Conservation (phyloP, 2,888 invertebrate genomes). For the Myopa tessellatipennis region DNA sequence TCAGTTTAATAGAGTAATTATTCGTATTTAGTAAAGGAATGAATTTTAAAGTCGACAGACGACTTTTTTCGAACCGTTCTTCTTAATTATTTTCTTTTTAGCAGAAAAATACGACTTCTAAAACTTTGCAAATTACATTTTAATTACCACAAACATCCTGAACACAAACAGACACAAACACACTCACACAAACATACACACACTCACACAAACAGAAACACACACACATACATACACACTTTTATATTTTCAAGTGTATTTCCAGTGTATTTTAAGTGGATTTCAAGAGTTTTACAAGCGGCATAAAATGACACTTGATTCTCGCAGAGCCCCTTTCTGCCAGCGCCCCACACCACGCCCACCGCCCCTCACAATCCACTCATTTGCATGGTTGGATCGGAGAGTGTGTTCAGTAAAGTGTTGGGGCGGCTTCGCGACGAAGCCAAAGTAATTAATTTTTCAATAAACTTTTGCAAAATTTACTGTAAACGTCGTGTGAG, state of each 20-base stretch:
- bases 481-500: not conserved
- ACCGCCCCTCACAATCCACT: not conserved
- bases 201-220: not conserved
- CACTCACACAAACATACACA: not conserved
- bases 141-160: slow-evolving; percentile 21
- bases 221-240: slow-evolving; percentile 32
- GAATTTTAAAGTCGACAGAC: slow-evolving; percentile 12
- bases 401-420: not conserved
- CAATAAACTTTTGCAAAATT: slow-evolving; percentile 22
- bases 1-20: no score
- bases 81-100: not conserved
- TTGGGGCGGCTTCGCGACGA: slow-evolving; percentile 4
- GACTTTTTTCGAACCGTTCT: not conserved
- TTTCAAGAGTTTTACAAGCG: slow-evolving; percentile 28
- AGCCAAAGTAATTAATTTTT: slow-evolving; percentile 28
- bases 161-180: not conserved
- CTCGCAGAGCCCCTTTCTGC: not conserved
- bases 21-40: no score
- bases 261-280: slow-evolving; percentile 39
- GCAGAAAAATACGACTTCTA: not conserved
- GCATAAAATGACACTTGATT: slow-evolving; percentile 22
- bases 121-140: slow-evolving; percentile 30
- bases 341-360: not conserved
- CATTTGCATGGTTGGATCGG: not conserved
- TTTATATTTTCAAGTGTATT: not conserved